Evolutionary conservation across 30 jellyfish, hydroid and myxozoan genomes (phyloP), one percentile per base, ranked within the genome.

Genomic region (Cassiopea andromeda): DNA sequence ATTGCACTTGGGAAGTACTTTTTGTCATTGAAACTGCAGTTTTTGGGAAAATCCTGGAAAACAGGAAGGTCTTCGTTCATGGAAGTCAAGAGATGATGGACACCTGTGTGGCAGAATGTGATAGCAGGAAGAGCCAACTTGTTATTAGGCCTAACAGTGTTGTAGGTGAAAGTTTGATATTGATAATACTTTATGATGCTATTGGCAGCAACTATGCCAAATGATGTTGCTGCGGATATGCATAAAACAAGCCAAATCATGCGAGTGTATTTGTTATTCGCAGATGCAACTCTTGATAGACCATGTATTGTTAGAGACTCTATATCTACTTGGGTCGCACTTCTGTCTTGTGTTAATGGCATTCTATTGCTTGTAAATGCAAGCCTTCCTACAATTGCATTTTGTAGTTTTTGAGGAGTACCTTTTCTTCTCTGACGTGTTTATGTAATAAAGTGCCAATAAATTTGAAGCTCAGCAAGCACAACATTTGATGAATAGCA

Each of bases 221-320:
- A 19, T 44, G 46, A 46, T 15, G 71, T 76, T 15, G n/a, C 9
- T 1, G 91, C 73, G 3, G 75, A 48, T 57, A 82, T 15, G 60
- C 91, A 82, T 4, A 58, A 19, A 15, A 46, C 44, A 2, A 82
- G 66, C 91, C 91, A 82, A 1, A 70, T 48, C 14, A 48, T 48
- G 47, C 75, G 49, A 5, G 38, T 27, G 38, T 27, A 27, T 27
- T 27, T 27, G 38, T 27, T 27, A 27, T 27, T 27, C 38, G 38
- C 17, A 15, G 47, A 17, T 10, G 58, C 46, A 7, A 48, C 67
- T 66, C n/a, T 82, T 54, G 91, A 50, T 18, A 82, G 77, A 66
- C 91, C 91, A 82, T 82, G 91, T 4, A 71, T 71, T 48, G 83
- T 82, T 4, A 82, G 9, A 48, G 91, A 82, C 5, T 68, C 75